These are phyloP conservation scores for Meda fulgida DNA, from an alignment of 2,797 vertebrate species.

Conservation along the genomic window DNA sequence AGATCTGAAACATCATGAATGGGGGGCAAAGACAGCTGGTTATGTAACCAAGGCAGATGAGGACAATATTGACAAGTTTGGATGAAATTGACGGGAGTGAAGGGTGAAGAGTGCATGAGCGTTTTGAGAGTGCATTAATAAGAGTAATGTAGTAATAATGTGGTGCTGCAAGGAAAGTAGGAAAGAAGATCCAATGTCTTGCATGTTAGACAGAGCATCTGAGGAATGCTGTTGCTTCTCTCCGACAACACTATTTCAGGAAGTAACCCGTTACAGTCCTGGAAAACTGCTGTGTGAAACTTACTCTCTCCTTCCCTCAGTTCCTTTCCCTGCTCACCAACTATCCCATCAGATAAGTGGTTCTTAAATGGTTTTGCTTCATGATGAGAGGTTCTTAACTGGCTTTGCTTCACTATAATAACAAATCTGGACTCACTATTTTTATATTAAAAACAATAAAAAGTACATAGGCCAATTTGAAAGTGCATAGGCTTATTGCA, in stretches of 20 bases:
- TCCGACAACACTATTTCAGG: conserved; percentile 40
- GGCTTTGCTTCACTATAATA: not conserved
- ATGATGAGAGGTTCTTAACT: not conserved
- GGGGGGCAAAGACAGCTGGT: conserved; percentile 22
- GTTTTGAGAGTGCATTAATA: conserved; percentile 16
- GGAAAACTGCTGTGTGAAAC: conserved; percentile 30
- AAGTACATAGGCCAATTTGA: not conserved
- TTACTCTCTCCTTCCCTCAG: not conserved
- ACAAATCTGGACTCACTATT: not conserved
- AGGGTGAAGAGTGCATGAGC: conserved; percentile 4
- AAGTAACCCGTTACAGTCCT: not conserved
- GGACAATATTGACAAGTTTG: conserved; percentile 9
- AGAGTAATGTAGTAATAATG: conserved; percentile 24
- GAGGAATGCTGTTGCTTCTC: conserved; percentile 5
- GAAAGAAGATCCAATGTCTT: not conserved
- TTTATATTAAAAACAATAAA: not conserved
- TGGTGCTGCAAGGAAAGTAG: not conserved
- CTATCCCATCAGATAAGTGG: not conserved
- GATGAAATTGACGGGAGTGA: not conserved
- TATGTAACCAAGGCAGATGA: conserved; percentile 32
- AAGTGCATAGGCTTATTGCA: not conserved
- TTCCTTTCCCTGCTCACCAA: not conserved
- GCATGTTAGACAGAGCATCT: conserved; percentile 6
- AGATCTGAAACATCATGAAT: conserved; percentile 12
- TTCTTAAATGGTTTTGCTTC: not conserved